A percentile compares a stretch with the other conserved stretches of the same genome.
Conservation (phyloP, 2,797 vertebrate species). For the Coranthus polyacanthus region DNA sequence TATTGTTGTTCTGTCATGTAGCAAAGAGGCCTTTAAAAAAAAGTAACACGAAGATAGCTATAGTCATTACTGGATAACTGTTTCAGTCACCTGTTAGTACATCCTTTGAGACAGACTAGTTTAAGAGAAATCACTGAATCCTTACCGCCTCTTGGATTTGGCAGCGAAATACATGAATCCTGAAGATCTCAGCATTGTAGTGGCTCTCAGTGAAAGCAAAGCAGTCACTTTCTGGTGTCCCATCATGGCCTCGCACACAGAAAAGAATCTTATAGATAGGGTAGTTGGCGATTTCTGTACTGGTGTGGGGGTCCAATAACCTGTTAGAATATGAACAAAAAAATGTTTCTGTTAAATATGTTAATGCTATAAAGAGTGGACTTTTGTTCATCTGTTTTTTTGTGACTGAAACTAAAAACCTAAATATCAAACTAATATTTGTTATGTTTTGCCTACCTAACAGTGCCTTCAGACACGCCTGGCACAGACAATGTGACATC, state of each 20-base stretch:
- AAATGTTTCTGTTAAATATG: neutral
- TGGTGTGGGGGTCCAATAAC: conserved; percentile 94
- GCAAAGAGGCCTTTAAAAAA: no score
- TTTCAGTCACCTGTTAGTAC: no score
- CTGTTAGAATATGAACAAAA: conserved; percentile 73
- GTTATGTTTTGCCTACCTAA: conserved; percentile 85
- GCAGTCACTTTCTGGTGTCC: conserved; percentile 96
- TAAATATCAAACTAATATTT: neutral
- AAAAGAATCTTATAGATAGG: conserved; percentile 99
- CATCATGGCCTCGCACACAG: conserved; percentile 97
- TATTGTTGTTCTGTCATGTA: no score
- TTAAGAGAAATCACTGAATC: neutral
- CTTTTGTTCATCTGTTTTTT: neutral
- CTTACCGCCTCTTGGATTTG: conserved; percentile 99
- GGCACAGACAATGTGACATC: conserved; percentile 97
- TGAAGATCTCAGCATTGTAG: conserved; percentile 97
- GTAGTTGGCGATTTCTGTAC: conserved; percentile 96
- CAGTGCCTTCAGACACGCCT: conserved; percentile 96
- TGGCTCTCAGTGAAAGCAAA: conserved; percentile 99
- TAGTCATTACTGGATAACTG: no score
- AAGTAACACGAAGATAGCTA: no score
- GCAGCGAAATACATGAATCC: conserved; percentile 98
- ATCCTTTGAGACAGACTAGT: no score
- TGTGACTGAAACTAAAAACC: neutral
- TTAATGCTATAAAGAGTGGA: neutral